Evolutionary conservation across 2,113 vertebrate genomes (phyloP).

Genomic region (Natator depressus): DNA sequence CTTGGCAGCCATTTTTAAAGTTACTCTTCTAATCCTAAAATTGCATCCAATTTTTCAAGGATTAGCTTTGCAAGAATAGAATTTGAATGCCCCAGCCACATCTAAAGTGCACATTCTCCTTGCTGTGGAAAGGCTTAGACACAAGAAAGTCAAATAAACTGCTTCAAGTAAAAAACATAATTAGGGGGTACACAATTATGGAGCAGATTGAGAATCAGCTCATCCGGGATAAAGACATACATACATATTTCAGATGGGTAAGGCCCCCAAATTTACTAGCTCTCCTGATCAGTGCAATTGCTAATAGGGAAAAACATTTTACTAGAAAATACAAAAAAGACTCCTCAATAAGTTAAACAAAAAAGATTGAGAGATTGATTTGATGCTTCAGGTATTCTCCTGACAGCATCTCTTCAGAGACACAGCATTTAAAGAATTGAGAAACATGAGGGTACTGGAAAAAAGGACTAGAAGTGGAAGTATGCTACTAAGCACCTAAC

Average conservation of each 20-base stretch:
- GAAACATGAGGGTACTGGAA: not conserved
- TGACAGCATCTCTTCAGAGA: not conserved
- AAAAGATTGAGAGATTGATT: not conserved
- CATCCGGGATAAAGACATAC: not conserved
- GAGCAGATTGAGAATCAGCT: not conserved
- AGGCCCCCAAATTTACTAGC: not conserved
- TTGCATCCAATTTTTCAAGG: constrained; percentile 29
- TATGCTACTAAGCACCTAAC: not conserved
- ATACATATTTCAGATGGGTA: not conserved
- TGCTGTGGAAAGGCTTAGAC: constrained; percentile 43
- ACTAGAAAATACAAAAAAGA: not conserved
- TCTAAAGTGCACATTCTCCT: constrained; percentile 8
- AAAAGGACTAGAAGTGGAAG: not conserved
- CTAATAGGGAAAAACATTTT: not conserved
- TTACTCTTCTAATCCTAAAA: constrained; percentile 48
- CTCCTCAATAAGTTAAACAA: not conserved
- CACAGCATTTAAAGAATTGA: not conserved
- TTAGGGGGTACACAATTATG: not conserved
- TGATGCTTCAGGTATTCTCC: not conserved
- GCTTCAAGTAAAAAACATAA: constrained; percentile 10
- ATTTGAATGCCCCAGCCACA: constrained; percentile 5
- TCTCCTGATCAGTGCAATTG: not conserved
- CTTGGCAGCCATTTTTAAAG: constrained; percentile 24
- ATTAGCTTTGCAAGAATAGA: constrained; percentile 47
- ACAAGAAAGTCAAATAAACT: not conserved